phyloP scores from a whole-genome alignment of 2,797 vertebrate species.

The Lemur catta region DNA sequence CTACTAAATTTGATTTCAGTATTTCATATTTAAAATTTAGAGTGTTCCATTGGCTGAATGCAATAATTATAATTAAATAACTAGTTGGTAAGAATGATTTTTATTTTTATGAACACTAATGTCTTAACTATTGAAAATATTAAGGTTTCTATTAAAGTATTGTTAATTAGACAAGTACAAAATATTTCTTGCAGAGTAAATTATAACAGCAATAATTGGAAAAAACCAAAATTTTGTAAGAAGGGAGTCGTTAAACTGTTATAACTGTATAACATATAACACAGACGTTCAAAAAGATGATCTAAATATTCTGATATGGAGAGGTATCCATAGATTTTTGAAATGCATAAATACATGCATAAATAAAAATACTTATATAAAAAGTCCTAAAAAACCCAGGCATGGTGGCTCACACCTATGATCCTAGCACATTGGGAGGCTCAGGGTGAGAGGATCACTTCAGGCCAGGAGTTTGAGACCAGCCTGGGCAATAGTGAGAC shows the following conservation, averaged over 20 bases:
- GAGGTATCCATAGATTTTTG: not conserved
- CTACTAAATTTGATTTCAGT: slow-evolving; percentile 17
- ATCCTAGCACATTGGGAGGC: not conserved
- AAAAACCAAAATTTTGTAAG: not conserved
- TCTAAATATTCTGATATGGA: not conserved
- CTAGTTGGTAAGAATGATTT: not conserved
- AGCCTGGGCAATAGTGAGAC: not conserved
- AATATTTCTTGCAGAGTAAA: slow-evolving; percentile 25
- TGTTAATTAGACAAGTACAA: not conserved
- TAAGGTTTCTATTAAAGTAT: not conserved
- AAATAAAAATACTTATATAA: not conserved
- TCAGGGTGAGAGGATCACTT: not conserved
- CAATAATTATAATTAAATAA: slow-evolving; percentile 11
- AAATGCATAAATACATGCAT: not conserved
- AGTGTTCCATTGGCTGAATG: not conserved
- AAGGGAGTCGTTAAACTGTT: not conserved
- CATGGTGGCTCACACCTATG: not conserved
- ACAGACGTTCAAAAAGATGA: not conserved
- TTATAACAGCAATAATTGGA: not conserved
- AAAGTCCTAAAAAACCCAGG: not conserved
- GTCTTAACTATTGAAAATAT: not conserved
- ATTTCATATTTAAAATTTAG: slow-evolving; percentile 36
- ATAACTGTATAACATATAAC: not conserved
- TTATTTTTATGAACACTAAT: not conserved
- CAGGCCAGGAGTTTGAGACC: not conserved